Percentiles rank a stretch among this genome's conserved stretches.
Evolutionary conservation across 2,797 vertebrate genomes (phyloP).

Genomic region (Poecilia velifera): DNA sequence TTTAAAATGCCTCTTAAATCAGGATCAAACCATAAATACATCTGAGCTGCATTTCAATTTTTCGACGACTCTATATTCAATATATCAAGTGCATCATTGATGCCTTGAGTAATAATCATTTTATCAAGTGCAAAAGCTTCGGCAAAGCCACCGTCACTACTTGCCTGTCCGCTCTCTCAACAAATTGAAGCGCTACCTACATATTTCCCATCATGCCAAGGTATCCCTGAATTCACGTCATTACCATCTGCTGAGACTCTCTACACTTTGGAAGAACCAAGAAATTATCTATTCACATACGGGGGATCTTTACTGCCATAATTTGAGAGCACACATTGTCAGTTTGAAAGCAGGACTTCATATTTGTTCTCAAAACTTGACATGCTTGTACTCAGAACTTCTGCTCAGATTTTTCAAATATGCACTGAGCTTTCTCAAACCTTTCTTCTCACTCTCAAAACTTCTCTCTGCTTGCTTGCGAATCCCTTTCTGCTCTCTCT

Average conservation of each 20-base stretch:
- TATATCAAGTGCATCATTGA: background rate
- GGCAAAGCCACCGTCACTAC: background rate
- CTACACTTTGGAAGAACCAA: background rate
- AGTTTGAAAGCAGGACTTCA: too few relatives aligned
- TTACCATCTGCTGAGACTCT: background rate
- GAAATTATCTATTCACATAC: background rate
- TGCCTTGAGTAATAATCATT: background rate
- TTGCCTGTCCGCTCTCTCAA: background rate
- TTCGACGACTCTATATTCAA: background rate
- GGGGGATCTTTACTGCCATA: too few relatives aligned
- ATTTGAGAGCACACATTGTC: too few relatives aligned
- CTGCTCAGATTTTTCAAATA: too few relatives aligned
- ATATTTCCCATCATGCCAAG: background rate
- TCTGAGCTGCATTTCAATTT: background rate
- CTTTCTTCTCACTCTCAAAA: too few relatives aligned
- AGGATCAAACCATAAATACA: background rate
- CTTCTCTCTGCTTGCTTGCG: too few relatives aligned
- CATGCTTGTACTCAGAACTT: too few relatives aligned
- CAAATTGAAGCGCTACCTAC: background rate
- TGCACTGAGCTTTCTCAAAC: too few relatives aligned
- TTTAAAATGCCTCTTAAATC: background rate
- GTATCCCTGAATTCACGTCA: background rate
- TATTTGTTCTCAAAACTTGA: too few relatives aligned
- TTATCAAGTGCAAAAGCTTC: background rate
- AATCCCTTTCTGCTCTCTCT: too few relatives aligned